Base-by-base conservation (phyloP, 2,113 vertebrate genomes). In the Saccopteryx bilineata region DNA sequence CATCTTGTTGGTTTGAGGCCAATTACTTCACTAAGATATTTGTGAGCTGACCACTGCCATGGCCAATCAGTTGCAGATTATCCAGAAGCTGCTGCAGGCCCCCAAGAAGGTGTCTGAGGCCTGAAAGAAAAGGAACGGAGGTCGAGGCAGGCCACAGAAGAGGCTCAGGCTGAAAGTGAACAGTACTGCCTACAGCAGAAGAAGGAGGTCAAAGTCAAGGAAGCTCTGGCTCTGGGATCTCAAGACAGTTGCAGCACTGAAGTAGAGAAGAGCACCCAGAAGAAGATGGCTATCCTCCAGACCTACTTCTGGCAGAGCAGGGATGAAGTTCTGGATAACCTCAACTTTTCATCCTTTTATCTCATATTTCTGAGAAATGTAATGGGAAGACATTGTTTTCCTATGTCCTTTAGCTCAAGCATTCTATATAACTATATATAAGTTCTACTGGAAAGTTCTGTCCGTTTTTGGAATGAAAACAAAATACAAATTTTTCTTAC, bases 211-310 rank as follows among this genome's bases (percentile, higher is more conserved):
- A 39, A 33, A 33, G 33, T 18, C 17, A 9, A 2, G 1, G 18
- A 7, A 8, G n/a, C n/a, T 17, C 5, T 18, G 4, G 56, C 99
- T 0, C 98, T 99, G 11, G 99, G 99, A 84, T 99, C 99, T 99
- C 99, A 23, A 99, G 39, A 99, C 79, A 39, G 99, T 97, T 99
- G 99, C 4, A 99, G 99, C 21, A 99, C 99, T 15, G 99, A 99
- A 96, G 99, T 99, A 28, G 99, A 99, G 94, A 99, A 99, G 99
- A 99, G 94, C 39, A 99, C 99, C 1, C 96, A 97, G 4, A 98
- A 39, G 50, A 99, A 99, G 96, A 99, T 99, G 99, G 97, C 94
- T 0, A 75, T 98, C 1, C 99, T 99, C 96, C 99, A 99, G 97
- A 97, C 96, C 76, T 99, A 99, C 98, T 99, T 17, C 98, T 98